Percentiles rank a stretch among this genome's conserved stretches.
Conservation (phyloP, 2,888 invertebrate genomes). For the Epinotia brunnichana region DNA sequence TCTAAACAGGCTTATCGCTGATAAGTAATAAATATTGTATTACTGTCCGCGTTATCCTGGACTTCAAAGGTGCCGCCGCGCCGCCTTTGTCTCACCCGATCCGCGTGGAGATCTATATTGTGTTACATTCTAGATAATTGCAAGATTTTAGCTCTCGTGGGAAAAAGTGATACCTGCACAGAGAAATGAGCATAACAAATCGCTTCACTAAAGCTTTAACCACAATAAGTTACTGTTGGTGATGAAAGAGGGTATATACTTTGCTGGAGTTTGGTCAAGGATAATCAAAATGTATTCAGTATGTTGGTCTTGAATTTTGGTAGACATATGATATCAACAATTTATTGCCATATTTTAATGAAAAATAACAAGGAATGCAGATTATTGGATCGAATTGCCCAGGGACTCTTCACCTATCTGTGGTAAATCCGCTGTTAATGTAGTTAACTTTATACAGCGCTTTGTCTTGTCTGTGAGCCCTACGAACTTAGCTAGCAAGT, state of each 20-base stretch:
- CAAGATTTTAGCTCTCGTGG: constrained; percentile 20
- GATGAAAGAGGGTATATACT: too few relatives aligned
- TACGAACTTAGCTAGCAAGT: background rate
- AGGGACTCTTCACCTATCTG: too few relatives aligned
- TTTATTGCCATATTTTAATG: too few relatives aligned
- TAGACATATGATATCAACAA: too few relatives aligned
- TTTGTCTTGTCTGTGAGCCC: too few relatives aligned
- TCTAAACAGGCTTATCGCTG: constrained; percentile 52
- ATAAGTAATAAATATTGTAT: constrained; percentile 63
- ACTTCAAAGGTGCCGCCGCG: constrained; percentile 56
- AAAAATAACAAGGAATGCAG: too few relatives aligned
- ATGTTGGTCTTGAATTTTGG: too few relatives aligned
- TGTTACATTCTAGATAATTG: constrained; percentile 38
- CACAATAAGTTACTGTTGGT: background rate
- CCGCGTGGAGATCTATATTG: background rate
- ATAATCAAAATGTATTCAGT: too few relatives aligned
- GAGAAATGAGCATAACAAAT: background rate
- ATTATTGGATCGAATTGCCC: too few relatives aligned
- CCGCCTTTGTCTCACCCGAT: constrained; percentile 51
- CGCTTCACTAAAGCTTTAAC: background rate
- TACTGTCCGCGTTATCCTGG: constrained; percentile 62
- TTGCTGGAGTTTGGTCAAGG: too few relatives aligned
- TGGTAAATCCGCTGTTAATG: too few relatives aligned
- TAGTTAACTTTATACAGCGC: too few relatives aligned
- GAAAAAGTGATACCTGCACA: constrained; percentile 1